These are phyloP conservation scores for Scolopax bukidnonensis DNA, from an alignment of 2,797 vertebrate species.

Conservation along the genomic window DNA sequence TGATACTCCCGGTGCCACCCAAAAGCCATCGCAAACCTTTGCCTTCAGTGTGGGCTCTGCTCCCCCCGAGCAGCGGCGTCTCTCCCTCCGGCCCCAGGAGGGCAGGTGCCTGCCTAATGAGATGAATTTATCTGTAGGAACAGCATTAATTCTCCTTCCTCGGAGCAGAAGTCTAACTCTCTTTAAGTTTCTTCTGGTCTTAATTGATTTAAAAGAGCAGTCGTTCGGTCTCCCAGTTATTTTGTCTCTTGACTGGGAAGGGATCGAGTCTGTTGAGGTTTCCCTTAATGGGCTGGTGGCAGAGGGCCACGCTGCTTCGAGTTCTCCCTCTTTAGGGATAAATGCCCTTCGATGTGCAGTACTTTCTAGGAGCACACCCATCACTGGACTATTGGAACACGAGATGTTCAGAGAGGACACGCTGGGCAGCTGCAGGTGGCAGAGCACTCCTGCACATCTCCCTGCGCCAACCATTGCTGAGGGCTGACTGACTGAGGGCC, in stretches of 20 bases:
- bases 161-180: background rate
- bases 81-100: background rate
- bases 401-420: background rate
- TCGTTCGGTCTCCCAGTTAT: background rate
- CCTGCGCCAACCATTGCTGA: background rate
- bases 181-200: background rate
- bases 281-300: background rate
- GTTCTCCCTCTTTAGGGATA: background rate
- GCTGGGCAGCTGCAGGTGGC: background rate
- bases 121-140: conserved; percentile 39
- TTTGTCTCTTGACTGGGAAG: background rate
- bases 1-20: background rate
- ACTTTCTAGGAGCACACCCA: background rate
- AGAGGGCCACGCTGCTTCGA: background rate
- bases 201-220: background rate
- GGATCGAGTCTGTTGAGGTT: background rate
- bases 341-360: background rate
- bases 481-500: background rate
- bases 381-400: background rate
- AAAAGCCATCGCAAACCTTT: background rate
- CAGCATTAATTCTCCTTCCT: background rate
- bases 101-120: background rate
- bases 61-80: accelerated
- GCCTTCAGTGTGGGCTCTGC: background rate
- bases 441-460: background rate